A percentile compares a stretch with the other conserved stretches of the same genome.
phyloP scores from a whole-genome alignment of 2,797 vertebrate species.

The Epinephelus awoara region DNA sequence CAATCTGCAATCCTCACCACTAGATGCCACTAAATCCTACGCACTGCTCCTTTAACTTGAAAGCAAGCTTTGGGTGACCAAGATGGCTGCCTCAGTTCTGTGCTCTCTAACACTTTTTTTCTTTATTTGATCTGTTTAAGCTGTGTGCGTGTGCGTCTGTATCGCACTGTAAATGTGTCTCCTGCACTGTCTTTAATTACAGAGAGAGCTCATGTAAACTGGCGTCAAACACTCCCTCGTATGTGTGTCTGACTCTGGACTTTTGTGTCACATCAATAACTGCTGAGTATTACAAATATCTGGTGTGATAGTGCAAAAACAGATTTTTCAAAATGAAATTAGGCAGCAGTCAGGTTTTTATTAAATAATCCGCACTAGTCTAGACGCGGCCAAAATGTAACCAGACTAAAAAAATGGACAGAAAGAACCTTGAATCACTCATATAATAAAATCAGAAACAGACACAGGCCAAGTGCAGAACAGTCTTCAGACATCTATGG shows the following conservation, averaged over 20 bases:
- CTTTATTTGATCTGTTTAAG: constrained; percentile 4
- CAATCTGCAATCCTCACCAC: too few species aligned
- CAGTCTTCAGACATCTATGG: constrained; percentile 24
- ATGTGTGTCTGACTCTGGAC: neutral
- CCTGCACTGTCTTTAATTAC: neutral
- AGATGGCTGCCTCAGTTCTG: neutral
- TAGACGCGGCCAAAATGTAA: constrained; percentile 21
- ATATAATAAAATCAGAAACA: constrained; percentile 54
- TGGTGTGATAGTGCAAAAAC: constrained; percentile 8
- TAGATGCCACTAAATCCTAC: too few species aligned
- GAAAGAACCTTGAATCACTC: constrained; percentile 35
- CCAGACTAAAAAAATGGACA: constrained; percentile 17
- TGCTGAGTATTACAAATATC: constrained; percentile 3
- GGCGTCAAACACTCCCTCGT: neutral
- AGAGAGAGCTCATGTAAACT: neutral
- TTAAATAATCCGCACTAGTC: neutral
- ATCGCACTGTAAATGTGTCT: constrained; percentile 1
- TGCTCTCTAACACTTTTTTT: neutral
- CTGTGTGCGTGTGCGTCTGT: neutral
- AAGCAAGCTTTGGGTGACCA: neutral
- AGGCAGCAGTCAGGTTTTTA: neutral
- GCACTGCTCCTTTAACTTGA: neutral
- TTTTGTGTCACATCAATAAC: neutral
- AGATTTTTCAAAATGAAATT: constrained; percentile 2
- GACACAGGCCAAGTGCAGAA: constrained; percentile 27